Evolutionary conservation across 2,113 vertebrate genomes (phyloP), one percentile per base, ranked within the genome.

Genomic region (Aleadryas rufinucha): DNA sequence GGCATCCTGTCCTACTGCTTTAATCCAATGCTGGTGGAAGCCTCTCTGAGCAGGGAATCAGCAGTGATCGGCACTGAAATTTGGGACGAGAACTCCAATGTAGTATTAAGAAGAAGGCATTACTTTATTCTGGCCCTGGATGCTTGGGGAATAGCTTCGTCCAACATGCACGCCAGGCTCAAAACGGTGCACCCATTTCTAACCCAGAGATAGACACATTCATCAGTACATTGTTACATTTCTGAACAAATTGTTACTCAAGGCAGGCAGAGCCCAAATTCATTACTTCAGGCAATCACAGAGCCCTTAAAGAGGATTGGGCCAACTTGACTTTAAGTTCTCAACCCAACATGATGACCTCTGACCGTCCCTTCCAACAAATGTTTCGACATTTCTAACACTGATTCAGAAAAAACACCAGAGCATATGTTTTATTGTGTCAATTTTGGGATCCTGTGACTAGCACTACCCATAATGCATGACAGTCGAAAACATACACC

Each of bases 111-210:
- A 49, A 26, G 41, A 6, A 11, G 14, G 30, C 41, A 47, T 18
- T 22, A 35, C 17, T 68, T 39, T 53, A 39, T 59, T 75, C 26
- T 31, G 45, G 33, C 22, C 27, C 9, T 10, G 33, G 20, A 15
- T 39, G 19, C 10, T n/a, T 8, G 11, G 20, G 33, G 60, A 59
- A n/a, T 3, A 53, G 30, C 47, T 26, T 14, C 0, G 0, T 22
- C 9, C 13, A 57, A 42, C 6, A 5, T 3, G 11, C n/a, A 61
- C 10, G 5, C 9, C 17, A 17, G 24, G n/a, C 39, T 68, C 20
- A 53, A 30, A 24, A 22, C 2, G 1, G 23, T 13, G 10, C 20
- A n/a, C 9, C 13, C 31, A 21, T 2, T 59, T 30, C 13, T 68
- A 10, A 50, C 11, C 45, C 24, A 53, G 4, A 21, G 15, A 35